A percentile compares a stretch with the other conserved stretches of the same genome.
These are phyloP conservation scores for Siniperca undulata DNA, from an alignment of 2,797 vertebrate species.

Conservation along the genomic window DNA sequence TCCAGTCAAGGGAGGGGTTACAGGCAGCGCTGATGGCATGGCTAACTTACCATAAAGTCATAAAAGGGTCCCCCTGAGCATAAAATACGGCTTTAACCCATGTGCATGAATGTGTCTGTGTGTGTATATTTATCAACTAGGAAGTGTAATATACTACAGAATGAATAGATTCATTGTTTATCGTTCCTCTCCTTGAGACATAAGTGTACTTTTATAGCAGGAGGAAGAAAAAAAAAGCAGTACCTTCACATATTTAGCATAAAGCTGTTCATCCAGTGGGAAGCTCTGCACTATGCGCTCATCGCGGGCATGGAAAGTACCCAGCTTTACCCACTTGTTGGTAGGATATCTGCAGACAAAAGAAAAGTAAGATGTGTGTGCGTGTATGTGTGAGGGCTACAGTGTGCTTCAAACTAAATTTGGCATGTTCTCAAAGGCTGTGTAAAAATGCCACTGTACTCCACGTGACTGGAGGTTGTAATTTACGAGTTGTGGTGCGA, in stretches of 20 bases:
- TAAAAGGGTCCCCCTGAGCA: slow-evolving; percentile 27
- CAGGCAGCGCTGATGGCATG: neutral
- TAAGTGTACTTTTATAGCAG: neutral
- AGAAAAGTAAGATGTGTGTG: neutral
- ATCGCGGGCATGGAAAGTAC: slow-evolving; percentile 96
- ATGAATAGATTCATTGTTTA: slow-evolving; percentile 14
- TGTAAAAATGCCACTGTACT: slow-evolving; percentile 8
- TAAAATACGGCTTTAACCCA: neutral
- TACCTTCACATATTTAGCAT: slow-evolving; percentile 99
- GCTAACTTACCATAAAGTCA: slow-evolving; percentile 60
- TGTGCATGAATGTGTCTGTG: neutral
- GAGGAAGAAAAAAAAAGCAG: neutral
- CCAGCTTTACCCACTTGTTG: slow-evolving; percentile 97
- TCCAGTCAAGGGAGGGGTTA: slow-evolving; percentile 4
- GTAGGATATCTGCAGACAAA: slow-evolving; percentile 92
- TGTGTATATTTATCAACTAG: neutral
- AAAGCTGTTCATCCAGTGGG: slow-evolving; percentile 97
- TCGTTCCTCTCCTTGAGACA: neutral
- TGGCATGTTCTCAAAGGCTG: slow-evolving; percentile 24
- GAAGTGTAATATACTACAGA: neutral
- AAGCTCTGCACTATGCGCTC: slow-evolving; percentile 98
- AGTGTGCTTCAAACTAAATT: neutral
- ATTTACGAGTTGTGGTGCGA: slow-evolving; percentile 12
- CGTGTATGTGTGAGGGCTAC: neutral
- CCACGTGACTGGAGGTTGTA: slow-evolving; percentile 3